Conservation (phyloP, 1,140 invertebrate species). For the Globodera ellingtonae region DNA sequence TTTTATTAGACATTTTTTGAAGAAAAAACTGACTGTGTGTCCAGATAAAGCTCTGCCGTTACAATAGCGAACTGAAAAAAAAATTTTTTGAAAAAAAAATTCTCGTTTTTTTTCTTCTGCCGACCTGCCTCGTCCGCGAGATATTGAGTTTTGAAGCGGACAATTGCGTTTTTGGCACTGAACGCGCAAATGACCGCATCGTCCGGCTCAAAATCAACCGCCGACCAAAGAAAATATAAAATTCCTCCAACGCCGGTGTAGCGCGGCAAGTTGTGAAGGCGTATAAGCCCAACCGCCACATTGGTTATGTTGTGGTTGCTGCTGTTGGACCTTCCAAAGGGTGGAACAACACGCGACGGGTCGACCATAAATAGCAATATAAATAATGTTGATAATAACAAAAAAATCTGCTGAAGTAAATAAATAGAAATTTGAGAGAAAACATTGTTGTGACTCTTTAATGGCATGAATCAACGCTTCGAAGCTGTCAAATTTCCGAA, state of each 20-base stretch:
- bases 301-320: too few species aligned
- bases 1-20: too few species aligned
- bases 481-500: too few species aligned
- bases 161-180: slow-evolving; percentile 23
- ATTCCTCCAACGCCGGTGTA: slow-evolving; percentile 13
- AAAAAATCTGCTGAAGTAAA: too few species aligned
- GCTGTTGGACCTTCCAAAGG: too few species aligned
- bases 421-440: too few species aligned
- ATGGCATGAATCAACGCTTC: too few species aligned
- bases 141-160: slow-evolving; percentile 1
- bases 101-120: background rate
- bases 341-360: too few species aligned
- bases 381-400: too few species aligned
- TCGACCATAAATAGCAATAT: too few species aligned
- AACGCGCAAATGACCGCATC: slow-evolving; percentile 14
- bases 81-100: background rate
- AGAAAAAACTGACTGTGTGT: background rate
- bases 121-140: slow-evolving; percentile 13
- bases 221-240: slow-evolving; percentile 12
- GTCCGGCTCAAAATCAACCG: slow-evolving; percentile 20
- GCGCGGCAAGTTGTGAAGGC: slow-evolving; percentile 16
- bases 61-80: slow-evolving; percentile 22
- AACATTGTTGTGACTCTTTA: too few species aligned
- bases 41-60: slow-evolving; percentile 5
- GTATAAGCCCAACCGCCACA: background rate